phyloP scores from a whole-genome alignment of 2,888 invertebrate species.

The Junonia oenone region DNA sequence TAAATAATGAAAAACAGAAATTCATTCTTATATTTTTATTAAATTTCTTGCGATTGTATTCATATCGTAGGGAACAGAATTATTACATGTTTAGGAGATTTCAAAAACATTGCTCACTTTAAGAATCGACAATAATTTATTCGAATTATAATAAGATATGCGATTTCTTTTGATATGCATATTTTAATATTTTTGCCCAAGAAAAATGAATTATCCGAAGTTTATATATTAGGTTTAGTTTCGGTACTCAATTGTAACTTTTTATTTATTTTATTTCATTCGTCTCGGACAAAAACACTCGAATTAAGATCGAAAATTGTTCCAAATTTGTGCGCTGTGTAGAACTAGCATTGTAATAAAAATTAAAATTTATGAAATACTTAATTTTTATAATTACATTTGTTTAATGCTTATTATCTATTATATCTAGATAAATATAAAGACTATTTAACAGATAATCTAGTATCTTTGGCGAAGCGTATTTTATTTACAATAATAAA shows the following conservation, averaged over 20 bases:
- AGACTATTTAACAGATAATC: conserved; percentile 46
- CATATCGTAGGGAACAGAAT: conserved; percentile 22
- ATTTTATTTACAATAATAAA: conserved; percentile 49
- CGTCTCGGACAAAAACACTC: conserved; percentile 22
- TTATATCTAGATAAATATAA: conserved; percentile 35
- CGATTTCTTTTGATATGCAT: conserved; percentile 46
- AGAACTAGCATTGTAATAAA: conserved; percentile 35
- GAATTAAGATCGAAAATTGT: conserved; percentile 32
- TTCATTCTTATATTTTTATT: conserved; percentile 20
- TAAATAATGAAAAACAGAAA: conserved; percentile 3
- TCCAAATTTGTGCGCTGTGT: conserved; percentile 53
- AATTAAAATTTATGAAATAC: conserved; percentile 18
- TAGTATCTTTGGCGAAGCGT: conserved; percentile 64
- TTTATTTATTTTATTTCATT: conserved; percentile 14
- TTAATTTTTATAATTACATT: conserved; percentile 29
- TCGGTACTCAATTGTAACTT: not conserved
- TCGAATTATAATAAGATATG: conserved; percentile 37
- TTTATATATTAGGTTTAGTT: not conserved
- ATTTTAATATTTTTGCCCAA: conserved; percentile 25
- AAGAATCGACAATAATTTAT: conserved; percentile 12
- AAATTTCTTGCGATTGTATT: conserved; percentile 20
- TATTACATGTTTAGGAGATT: conserved; percentile 18
- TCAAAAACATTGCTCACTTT: conserved; percentile 8
- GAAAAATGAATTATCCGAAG: conserved; percentile 11
- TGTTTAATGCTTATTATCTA: conserved; percentile 25